Conservation (phyloP, 2,113 vertebrate species). For the Chaenogobius annularis region DNA sequence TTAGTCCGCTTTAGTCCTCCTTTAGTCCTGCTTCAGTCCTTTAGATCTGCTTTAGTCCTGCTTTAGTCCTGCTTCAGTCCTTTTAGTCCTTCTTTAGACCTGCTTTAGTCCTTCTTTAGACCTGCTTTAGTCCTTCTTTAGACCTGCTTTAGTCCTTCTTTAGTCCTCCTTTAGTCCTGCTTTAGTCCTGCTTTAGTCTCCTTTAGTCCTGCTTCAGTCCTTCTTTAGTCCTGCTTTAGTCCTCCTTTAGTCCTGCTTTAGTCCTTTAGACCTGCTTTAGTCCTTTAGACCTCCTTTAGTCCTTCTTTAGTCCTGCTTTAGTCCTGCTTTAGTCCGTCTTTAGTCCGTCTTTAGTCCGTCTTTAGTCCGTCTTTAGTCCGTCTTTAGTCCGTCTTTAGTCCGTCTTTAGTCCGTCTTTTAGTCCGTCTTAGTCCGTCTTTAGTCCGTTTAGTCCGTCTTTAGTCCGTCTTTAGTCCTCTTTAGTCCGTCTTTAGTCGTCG, state of each 20-base stretch:
- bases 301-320: not conserved
- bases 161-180: not conserved
- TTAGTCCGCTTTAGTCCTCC: too few species aligned
- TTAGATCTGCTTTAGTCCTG: not conserved
- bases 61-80: not conserved
- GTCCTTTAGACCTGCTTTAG: not conserved
- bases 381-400: not conserved
- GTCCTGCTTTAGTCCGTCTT: not conserved
- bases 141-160: not conserved
- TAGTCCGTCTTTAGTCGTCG: not conserved
- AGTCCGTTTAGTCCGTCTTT: not conserved
- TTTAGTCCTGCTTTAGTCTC: not conserved
- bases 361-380: too few species aligned
- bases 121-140: not conserved
- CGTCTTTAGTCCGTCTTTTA: not conserved
- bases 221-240: slow-evolving; percentile 71
- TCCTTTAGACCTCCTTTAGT: not conserved
- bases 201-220: not conserved
- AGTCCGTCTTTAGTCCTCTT: not conserved
- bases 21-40: too few species aligned
- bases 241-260: not conserved
- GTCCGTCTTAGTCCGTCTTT: not conserved
- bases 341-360: not conserved
- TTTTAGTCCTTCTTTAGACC: not conserved
- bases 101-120: not conserved